Evolutionary conservation across 2,888 invertebrate genomes (phyloP), one percentile per base, ranked within the genome.

Genomic region (Nectonema munidae): DNA sequence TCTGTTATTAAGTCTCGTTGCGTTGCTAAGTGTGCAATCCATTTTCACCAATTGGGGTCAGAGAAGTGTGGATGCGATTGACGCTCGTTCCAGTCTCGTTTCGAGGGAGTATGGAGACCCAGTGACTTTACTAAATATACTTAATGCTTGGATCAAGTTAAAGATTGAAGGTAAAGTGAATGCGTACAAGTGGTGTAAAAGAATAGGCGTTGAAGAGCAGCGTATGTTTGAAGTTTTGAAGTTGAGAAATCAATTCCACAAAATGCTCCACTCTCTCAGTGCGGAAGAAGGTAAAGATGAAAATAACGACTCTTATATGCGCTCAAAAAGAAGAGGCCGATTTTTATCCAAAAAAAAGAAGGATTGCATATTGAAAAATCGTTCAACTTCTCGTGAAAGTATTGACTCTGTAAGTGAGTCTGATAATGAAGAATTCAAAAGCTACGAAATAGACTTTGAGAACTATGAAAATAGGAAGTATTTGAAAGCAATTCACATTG

Each of bases 191-290:
- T 95, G 95, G 89, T 77, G 83, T 47, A 66, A 66, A 44, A 64
- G 71, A 40, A 61, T 79, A 41, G 83, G 81, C 0, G 61, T 95
- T 4, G 89, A 95, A 54, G 89, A 95, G 52, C 86, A 95, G 54
- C 60, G 95, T 16, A 70, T 95, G 49, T 95, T 86, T 50, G 95
- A 95, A 56, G 71, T 81, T 49, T 75, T 74, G 1, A 89, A 89
- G 58, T 59, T 95, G 3, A 64, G 79, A 21, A 65, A 69, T 17
- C 95, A 95, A 54, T 72, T 83, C 48, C 5, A 5, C 6, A 9
- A 5, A 9, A 16, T 34, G 29, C 14, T 11, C 20, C 36, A 38
- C 29, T 5, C 9, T 18, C 2, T 29, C 29, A 5, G 38, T 29
- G 37, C n/a, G 15, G 18, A 28, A 21, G 11, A 28, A 44, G 42